These are phyloP conservation scores for Vandiemenella viatica DNA, from an alignment of 2,888 invertebrate species.

Conservation along the genomic window DNA sequence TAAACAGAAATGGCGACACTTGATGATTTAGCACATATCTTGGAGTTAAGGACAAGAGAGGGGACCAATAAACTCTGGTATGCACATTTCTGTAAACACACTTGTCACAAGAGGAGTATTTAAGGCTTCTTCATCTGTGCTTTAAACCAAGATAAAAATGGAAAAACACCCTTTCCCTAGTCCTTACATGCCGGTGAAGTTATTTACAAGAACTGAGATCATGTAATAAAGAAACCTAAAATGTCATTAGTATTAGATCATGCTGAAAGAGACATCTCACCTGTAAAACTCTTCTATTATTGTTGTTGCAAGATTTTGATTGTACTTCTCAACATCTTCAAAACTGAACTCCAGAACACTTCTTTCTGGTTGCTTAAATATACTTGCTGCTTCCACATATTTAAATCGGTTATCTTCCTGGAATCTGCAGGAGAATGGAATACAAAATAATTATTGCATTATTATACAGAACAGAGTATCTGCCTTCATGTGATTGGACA, in stretches of 20 bases:
- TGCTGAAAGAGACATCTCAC: conserved; percentile 25
- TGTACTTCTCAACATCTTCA: conserved; percentile 85
- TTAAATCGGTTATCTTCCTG: conserved; percentile 79
- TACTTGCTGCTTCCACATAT: conserved; percentile 68
- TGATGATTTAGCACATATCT: too few relatives aligned
- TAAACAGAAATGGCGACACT: too few relatives aligned
- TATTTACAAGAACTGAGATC: neutral
- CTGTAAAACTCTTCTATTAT: conserved; percentile 89
- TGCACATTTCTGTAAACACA: too few relatives aligned
- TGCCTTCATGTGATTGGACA: too few relatives aligned
- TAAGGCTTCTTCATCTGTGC: too few relatives aligned
- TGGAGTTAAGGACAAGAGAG: too few relatives aligned
- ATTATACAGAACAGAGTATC: conserved; percentile 11
- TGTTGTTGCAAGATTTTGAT: conserved; percentile 80
- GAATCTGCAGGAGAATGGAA: conserved; percentile 36
- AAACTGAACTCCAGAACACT: conserved; percentile 87
- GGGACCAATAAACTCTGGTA: too few relatives aligned
- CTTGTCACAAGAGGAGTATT: too few relatives aligned
- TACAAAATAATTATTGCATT: conserved; percentile 16
- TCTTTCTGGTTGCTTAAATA: conserved; percentile 70
- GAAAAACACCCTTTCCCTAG: too few relatives aligned
- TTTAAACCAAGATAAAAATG: too few relatives aligned
- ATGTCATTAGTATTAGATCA: neutral
- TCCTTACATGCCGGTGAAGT: too few relatives aligned
- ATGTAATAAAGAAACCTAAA: neutral